Conservation (phyloP, 2,113 vertebrate genomes). For the Asarcornis scutulata region DNA sequence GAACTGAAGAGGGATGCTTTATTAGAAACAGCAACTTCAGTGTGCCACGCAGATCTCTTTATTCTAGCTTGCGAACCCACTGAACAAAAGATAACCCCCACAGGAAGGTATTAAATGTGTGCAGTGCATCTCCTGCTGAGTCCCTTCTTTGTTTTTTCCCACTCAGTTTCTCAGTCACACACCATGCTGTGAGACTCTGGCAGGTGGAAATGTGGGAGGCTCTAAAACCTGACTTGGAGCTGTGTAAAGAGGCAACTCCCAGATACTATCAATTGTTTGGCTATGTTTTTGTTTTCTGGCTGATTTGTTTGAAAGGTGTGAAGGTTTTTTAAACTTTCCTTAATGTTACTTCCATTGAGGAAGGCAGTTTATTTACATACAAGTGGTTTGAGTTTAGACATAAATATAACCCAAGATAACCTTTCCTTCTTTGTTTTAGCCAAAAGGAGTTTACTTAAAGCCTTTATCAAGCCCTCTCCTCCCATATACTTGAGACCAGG, state of each 20-base stretch:
- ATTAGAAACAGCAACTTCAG: neutral
- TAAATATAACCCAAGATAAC: neutral
- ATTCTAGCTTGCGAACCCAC: neutral
- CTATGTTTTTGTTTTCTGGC: neutral
- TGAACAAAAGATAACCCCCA: neutral
- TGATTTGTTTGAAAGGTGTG: neutral
- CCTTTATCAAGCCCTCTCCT: neutral
- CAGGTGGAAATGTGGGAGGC: neutral
- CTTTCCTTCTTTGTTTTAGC: neutral
- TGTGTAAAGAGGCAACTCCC: neutral
- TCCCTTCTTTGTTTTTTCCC: neutral
- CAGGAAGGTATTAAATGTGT: rapidly evolving
- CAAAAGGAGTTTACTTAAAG: neutral
- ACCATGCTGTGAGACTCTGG: neutral
- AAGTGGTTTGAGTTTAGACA: neutral
- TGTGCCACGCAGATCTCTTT: neutral
- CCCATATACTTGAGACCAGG: neutral
- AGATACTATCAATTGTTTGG: neutral
- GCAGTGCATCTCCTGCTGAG: neutral
- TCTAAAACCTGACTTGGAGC: neutral
- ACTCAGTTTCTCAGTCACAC: no score
- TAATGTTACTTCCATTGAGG: neutral
- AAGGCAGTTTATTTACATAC: constrained; percentile 20
- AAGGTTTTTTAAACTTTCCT: neutral
- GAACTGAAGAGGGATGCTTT: neutral